Evolutionary conservation across 2,888 invertebrate species (phyloP).

Genomic region (Meandrusa payeni): DNA sequence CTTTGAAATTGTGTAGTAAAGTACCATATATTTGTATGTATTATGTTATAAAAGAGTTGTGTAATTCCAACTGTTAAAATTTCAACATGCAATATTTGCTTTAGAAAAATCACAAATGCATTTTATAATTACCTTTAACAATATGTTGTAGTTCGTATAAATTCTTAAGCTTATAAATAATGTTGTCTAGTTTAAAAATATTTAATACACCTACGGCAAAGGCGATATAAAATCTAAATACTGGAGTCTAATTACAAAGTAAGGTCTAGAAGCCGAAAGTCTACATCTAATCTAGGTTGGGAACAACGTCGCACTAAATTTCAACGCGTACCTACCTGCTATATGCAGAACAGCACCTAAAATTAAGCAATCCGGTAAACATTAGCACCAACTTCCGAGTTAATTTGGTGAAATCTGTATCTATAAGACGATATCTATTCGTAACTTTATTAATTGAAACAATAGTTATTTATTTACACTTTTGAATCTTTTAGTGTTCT

Average conservation of each 20-base stretch:
- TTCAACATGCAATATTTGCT: background rate
- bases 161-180: conserved; percentile 1
- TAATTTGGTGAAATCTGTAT: too few species aligned
- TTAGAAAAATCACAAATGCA: conserved; percentile 11
- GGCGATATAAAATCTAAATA: conserved; percentile 14
- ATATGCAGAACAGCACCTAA: too few species aligned
- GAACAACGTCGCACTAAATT: too few species aligned
- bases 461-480: too few species aligned
- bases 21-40: background rate
- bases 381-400: too few species aligned
- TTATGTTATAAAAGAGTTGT: too few species aligned
- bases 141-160: background rate
- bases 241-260: conserved; percentile 9
- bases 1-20: conserved; percentile 46
- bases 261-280: conserved; percentile 2
- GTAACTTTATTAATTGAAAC: too few species aligned
- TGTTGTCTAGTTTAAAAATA: conserved; percentile 8
- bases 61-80: too few species aligned
- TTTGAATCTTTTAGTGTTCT: too few species aligned
- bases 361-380: too few species aligned
- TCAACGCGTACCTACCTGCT: too few species aligned
- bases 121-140: conserved; percentile 5
- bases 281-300: background rate
- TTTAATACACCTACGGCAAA: conserved; percentile 17
- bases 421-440: too few species aligned